phyloP scores from a whole-genome alignment of 2,888 invertebrate species.

The Toxonevra muliebris region DNA sequence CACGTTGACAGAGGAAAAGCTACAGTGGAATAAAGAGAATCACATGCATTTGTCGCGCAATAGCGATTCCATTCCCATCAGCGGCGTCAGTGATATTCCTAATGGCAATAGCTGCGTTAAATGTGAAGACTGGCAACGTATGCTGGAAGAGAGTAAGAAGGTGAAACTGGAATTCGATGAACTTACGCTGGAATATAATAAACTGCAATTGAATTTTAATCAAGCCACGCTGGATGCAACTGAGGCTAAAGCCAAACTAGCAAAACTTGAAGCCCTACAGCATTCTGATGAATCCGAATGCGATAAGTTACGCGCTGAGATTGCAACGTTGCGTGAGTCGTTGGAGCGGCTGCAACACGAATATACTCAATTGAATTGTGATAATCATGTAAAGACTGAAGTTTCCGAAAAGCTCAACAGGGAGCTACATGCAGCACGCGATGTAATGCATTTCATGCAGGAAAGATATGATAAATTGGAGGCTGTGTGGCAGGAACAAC shows the following conservation, averaged over 20 bases:
- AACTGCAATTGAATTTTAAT: conserved; percentile 34
- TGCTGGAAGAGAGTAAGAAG: conserved; percentile 46
- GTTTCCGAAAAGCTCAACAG: conserved; percentile 47
- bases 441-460: conserved; percentile 48
- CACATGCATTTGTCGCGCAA: conserved; percentile 48
- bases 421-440: conserved; percentile 42
- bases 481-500: conserved; percentile 42
- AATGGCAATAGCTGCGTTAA: conserved; percentile 45
- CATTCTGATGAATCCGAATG: conserved; percentile 41
- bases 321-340: conserved; percentile 42
- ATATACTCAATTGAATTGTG: conserved; percentile 40
- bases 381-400: conserved; percentile 44
- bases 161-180: conserved; percentile 39
- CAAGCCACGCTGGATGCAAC: conserved; percentile 36
- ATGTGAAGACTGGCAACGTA: conserved; percentile 49
- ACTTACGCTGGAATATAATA: conserved; percentile 39
- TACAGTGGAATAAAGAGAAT: conserved; percentile 51
- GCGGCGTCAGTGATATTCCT: background rate
- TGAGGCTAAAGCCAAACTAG: conserved; percentile 31
- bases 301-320: conserved; percentile 47
- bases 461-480: conserved; percentile 49
- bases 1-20: conserved; percentile 43
- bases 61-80: conserved; percentile 1
- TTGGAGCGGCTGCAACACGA: conserved; percentile 47
- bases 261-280: conserved; percentile 36